Base-by-base conservation (phyloP, 2,888 invertebrate genomes). In the Drosophila austrosaltans region DNA sequence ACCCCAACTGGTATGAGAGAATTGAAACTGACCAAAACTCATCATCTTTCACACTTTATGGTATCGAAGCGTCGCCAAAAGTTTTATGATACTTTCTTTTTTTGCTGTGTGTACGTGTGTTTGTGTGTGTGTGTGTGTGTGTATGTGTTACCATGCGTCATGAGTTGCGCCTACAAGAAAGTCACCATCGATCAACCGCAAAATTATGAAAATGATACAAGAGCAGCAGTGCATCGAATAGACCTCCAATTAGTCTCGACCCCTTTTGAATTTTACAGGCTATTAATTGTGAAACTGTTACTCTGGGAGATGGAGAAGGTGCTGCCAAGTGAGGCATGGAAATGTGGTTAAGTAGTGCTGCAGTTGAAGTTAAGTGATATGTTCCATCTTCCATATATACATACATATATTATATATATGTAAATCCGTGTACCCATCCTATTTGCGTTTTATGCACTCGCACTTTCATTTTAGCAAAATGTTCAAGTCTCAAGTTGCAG, bases 31-130 rank as follows among this genome's bases (percentile, higher is more conserved):
- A 69, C 48, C 53, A 53, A 30, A 36, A 66, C 72, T 57, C 30
- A 64, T 54, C 66, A 36, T 28, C 59, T 56, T 44, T 40, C 25
- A 42, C 39, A 36, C 72, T 42, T 28, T 28, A 3, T 74, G 59
- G 74, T 74, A 72, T 82, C 64, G 79, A 69, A 61, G 58, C 39
- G 42, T 60, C 58, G 57, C 69, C 57, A 66, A 63, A 61, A 58
- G 42, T 73, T 76, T 71, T 53, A 74, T 82, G 85, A 82, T 85
- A 86, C 86, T 86, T 86, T 86, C 86, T 89, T 75, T 85, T 66
- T 63, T 57, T 63, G 53, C 76, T 68, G 66, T 16, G 44, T 44
- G 20, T 48, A 8, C 10, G 44, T 20, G 7, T 48, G 44, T 48
- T 22, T 12, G 22, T 7, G 48, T 48, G 10, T 22, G 48, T 25